Conservation (phyloP, 2,113 vertebrate species). For the Seriola dumerili region DNA sequence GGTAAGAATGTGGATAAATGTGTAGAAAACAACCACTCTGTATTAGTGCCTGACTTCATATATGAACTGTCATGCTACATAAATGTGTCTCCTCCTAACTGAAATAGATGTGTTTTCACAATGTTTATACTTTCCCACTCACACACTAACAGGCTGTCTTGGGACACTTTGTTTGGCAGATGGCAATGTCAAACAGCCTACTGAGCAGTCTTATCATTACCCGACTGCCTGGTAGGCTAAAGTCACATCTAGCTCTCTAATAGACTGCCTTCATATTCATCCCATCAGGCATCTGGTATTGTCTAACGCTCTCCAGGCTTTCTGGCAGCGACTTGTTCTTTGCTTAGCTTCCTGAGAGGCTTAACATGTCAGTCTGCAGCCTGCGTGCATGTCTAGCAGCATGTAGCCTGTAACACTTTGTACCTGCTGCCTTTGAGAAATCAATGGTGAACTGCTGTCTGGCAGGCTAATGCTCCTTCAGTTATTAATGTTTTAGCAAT, state of each 20-base stretch:
- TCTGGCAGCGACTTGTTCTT: slow-evolving; percentile 33
- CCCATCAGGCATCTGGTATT: slow-evolving; percentile 58
- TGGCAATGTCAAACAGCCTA: slow-evolving; percentile 40
- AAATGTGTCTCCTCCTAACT: slow-evolving; percentile 25
- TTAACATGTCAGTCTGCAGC: slow-evolving; percentile 37
- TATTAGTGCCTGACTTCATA: slow-evolving; percentile 17
- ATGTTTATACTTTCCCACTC: slow-evolving; percentile 4
- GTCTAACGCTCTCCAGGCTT: slow-evolving; percentile 42
- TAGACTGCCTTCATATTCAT: slow-evolving; percentile 16
- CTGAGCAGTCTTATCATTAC: slow-evolving; percentile 30
- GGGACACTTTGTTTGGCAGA: slow-evolving; percentile 24
- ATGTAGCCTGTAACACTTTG: slow-evolving; percentile 47
- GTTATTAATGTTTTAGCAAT: background rate
- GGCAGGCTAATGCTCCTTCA: background rate
- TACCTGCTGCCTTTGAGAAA: slow-evolving; percentile 47
- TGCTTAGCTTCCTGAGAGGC: slow-evolving; percentile 38
- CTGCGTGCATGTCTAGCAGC: slow-evolving; percentile 27
- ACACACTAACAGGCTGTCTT: background rate
- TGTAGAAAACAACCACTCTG: slow-evolving; percentile 19
- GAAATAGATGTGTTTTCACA: slow-evolving; percentile 30
- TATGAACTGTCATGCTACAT: background rate
- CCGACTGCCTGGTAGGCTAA: slow-evolving; percentile 25
- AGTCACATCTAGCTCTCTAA: slow-evolving; percentile 29
- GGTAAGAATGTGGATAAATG: slow-evolving; percentile 31
- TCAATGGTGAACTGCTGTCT: slow-evolving; percentile 35